Percentiles rank a stretch among this genome's conserved stretches.
These are phyloP conservation scores for Platynereis dumerilii DNA, from an alignment of 2,888 invertebrate genomes.

Conservation along the genomic window DNA sequence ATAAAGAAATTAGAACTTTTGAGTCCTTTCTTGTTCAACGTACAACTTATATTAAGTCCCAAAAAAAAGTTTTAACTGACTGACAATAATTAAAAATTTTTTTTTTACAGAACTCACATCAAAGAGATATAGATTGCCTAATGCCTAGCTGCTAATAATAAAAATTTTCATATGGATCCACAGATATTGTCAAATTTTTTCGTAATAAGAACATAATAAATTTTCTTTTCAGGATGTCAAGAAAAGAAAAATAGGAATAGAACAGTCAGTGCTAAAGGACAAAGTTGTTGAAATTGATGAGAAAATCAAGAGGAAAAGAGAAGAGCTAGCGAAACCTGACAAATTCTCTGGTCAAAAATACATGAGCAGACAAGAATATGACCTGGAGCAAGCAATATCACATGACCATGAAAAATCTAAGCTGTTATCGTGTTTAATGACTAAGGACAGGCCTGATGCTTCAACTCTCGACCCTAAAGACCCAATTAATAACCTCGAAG, in stretches of 20 bases:
- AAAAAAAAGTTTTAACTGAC: too few species aligned
- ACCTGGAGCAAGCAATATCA: slow-evolving; percentile 47
- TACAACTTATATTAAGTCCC: too few species aligned
- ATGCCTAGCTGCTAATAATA: too few species aligned
- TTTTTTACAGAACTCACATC: too few species aligned
- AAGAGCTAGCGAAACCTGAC: slow-evolving; percentile 39
- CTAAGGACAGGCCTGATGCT: slow-evolving; percentile 21
- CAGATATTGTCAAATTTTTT: too few species aligned
- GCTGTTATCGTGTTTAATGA: slow-evolving; percentile 31
- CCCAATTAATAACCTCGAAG: slow-evolving; percentile 46
- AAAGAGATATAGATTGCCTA: too few species aligned
- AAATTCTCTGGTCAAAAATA: slow-evolving; percentile 40
- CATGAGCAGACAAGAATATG: slow-evolving; percentile 50
- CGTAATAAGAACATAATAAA: too few species aligned
- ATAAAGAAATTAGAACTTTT: too few species aligned
- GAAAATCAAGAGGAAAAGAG: slow-evolving; percentile 46
- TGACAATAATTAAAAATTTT: too few species aligned
- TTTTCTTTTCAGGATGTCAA: slow-evolving; percentile 22
- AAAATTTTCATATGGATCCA: too few species aligned
- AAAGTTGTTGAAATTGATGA: slow-evolving; percentile 46
- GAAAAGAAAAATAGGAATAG: slow-evolving; percentile 21
- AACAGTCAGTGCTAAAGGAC: slow-evolving; percentile 37
- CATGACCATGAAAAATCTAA: slow-evolving; percentile 33
- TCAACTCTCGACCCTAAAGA: slow-evolving; percentile 34
- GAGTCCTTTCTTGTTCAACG: too few species aligned